Evolutionary conservation across 2,888 invertebrate genomes (phyloP), one percentile per base, ranked within the genome.

Genomic region (Cerceris rybyensis): DNA sequence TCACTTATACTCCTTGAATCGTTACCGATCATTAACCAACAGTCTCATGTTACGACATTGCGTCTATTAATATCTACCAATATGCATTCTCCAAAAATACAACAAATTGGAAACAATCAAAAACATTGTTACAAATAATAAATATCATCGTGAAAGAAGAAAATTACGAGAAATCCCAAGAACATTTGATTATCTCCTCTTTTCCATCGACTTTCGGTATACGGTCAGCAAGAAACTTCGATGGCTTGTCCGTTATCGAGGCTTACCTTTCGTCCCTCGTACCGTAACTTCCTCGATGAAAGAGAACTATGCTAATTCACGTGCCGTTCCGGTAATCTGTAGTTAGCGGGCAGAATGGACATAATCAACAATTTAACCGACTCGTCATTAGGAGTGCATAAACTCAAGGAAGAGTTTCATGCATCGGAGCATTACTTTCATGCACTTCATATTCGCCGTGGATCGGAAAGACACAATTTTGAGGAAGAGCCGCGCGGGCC

Each of bases 301-400:
- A 16, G 17, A 41, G 57, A 54, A 46, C 42, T 60, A 71, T 57
- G 80, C 77, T 85, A 86, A 89, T 88, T 88, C 88, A 87, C 88
- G 86, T 76, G 79, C 79, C 72, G 80, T 77, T 75, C 69, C 46
- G 78, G 80, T 88, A 90, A 89, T 86, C 87, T 84, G 77, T 82
- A 88, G 89, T 90, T 88, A 87, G 86, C 88, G 86, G 85, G 86
- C 86, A 90, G 92, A 91, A 92, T 91, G 92, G 92, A 92, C 92
- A 92, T 92, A 92, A 92, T 92, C 92, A 92, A 92, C 91, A 91
- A 92, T 91, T 92, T 90, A 91, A 91, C 91, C 90, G 91, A 90
- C 87, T 86, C 75, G n/a, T 69, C 67, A 89, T 14, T 77, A 88
- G 60, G 66, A 50, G 8, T 58, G 55, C 54, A 70, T 69, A 54